Evolutionary conservation across 2,888 invertebrate genomes (phyloP).

Genomic region (Caenorhabditis sp.): DNA sequence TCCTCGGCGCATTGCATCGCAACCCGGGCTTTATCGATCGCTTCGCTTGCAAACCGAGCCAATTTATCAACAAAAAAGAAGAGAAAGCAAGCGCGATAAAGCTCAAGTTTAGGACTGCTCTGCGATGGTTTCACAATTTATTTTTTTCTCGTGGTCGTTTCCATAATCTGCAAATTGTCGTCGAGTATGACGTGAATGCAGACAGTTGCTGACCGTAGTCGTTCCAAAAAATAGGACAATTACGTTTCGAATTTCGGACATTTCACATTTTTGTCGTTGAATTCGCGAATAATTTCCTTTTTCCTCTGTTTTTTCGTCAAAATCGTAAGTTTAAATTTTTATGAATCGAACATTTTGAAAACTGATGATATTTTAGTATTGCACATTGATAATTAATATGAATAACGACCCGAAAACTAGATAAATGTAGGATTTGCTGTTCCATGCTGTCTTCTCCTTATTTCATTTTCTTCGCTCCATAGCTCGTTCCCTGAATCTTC

Average conservation of each 20-base stretch:
- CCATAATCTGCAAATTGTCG: slow-evolving; percentile 4
- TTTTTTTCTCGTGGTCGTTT: neutral
- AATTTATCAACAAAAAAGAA: neutral
- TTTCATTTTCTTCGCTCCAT: slow-evolving; percentile 13
- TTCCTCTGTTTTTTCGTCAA: neutral
- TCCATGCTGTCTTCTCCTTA: slow-evolving; percentile 30
- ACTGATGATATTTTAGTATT: neutral
- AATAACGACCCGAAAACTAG: slow-evolving; percentile 11
- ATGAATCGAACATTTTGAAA: too few species aligned
- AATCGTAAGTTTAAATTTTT: slow-evolving; percentile 3
- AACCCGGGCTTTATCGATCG: slow-evolving; percentile 26
- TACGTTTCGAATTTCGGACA: slow-evolving; percentile 1
- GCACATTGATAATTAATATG: neutral
- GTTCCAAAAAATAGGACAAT: neutral
- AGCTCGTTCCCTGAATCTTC: slow-evolving; percentile 26
- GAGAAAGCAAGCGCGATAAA: slow-evolving; percentile 2
- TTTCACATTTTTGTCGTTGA: neutral
- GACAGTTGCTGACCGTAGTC: slow-evolving; percentile 20
- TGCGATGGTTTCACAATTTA: neutral
- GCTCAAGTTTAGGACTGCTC: slow-evolving; percentile 23
- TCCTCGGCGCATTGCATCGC: neutral
- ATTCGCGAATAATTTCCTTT: neutral
- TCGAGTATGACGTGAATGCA: neutral
- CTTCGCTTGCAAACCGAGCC: neutral
- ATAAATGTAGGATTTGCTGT: slow-evolving; percentile 19